Base-by-base conservation (phyloP, 1,140 invertebrate species). In the Bombus waltoni region DNA sequence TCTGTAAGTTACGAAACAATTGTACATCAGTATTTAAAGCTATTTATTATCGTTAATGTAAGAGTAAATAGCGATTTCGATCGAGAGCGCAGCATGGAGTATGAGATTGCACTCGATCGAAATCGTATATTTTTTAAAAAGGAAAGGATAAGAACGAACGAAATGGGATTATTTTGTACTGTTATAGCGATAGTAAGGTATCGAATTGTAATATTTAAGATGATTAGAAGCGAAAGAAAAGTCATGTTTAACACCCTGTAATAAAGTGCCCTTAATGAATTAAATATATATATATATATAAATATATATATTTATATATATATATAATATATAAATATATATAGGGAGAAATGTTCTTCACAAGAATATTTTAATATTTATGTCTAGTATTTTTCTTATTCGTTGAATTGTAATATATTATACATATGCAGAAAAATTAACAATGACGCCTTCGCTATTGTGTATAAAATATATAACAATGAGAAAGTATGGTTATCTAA, bases 1-100 rank as follows among this genome's bases (percentile, higher is more conserved):
- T 85, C 89, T 86, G 82, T 91, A 93, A 92, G 89, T 87, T 88
- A 89, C 68, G 53, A 88, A 90, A 93, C 89, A 93, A 85, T 74
- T 95, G 94, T 95, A 94, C 89, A 95, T 95, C 94, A 95, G 94
- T 95, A 95, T 95, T 95, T 95, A 95, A 94, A 91, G 88, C 88
- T 91, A 93, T 95, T 95, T 95, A 95, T 95, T 95, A 93, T 92
- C 91, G 85, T 90, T 93, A 92, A 90, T 87, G 79, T 94, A 93
- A 93, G 92, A 92, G 66, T 15, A 74, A 83, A 57, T 22, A 70
- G n/a, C 59, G 85, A 78, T 81, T 72, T 89, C 68, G 86, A 74
- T 74, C 59, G 71, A 73, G 38, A 9, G 42, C 40, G 44, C n/a
- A 28, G 35, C n/a, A 38, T 8, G n/a, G 3, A 25, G n/a, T n/a